A percentile compares a stretch with the other conserved stretches of the same genome.
Evolutionary conservation across 2,113 vertebrate species (phyloP).

Genomic region (Hymenochirus boettgeri): DNA sequence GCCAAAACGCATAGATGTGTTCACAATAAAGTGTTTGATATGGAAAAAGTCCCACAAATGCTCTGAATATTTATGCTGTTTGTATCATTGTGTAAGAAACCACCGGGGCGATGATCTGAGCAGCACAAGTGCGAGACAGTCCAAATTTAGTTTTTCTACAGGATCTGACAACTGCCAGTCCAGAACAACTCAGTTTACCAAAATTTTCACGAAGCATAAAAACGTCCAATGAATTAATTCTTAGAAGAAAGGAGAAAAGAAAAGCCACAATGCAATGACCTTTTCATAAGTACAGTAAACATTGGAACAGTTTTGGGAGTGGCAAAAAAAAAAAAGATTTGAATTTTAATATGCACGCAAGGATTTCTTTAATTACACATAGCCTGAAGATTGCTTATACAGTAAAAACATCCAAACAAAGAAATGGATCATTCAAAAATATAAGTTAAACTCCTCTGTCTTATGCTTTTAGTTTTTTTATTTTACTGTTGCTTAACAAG

Average conservation of each 20-base stretch:
- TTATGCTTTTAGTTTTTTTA: no score
- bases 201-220: slow-evolving; percentile 22
- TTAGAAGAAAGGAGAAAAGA: slow-evolving; percentile 34
- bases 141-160: not conserved
- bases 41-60: no score
- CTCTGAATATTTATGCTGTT: no score
- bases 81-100: no score
- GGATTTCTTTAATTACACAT: slow-evolving; percentile 44
- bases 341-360: slow-evolving; percentile 43
- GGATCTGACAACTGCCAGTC: slow-evolving; percentile 24
- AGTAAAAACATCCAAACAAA: slow-evolving; percentile 28
- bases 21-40: no score
- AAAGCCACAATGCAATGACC: not conserved
- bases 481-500: no score
- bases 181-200: slow-evolving; percentile 18
- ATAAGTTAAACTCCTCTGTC: no score
- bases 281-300: slow-evolving; percentile 22
- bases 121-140: no score
- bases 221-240: slow-evolving; percentile 28
- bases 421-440: not conserved
- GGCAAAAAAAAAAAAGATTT: slow-evolving; percentile 29
- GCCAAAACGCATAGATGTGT: no score
- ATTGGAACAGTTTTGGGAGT: slow-evolving; percentile 25
- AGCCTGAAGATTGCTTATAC: slow-evolving; percentile 27
- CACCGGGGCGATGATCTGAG: no score